Evolutionary conservation across 1,140 invertebrate species (phyloP).

Genomic region (Homarus americanus): DNA sequence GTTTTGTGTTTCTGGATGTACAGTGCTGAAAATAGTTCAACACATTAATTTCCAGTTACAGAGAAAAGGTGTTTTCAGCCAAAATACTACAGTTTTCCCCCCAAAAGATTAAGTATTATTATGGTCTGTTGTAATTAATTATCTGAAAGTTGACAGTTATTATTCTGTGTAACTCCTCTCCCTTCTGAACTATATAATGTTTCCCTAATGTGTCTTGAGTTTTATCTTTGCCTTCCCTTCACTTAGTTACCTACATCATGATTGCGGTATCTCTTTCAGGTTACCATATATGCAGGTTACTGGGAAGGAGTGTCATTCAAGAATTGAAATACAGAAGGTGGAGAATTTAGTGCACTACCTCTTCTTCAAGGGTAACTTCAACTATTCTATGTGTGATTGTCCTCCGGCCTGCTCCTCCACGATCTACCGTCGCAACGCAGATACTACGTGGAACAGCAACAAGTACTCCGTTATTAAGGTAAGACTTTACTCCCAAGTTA

Average conservation of each 20-base stretch:
- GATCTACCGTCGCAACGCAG: slow-evolving; percentile 23
- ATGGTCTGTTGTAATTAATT: not conserved
- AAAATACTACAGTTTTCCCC: too few relatives aligned
- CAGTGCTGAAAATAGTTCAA: too few relatives aligned
- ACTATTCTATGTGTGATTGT: slow-evolving; percentile 29
- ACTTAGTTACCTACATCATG: too few relatives aligned
- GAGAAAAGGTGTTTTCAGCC: too few relatives aligned
- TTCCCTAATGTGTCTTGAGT: too few relatives aligned
- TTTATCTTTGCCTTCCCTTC: too few relatives aligned
- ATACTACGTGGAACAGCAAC: slow-evolving; percentile 43
- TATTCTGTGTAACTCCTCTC: too few relatives aligned
- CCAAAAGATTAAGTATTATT: not conserved
- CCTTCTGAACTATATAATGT: too few relatives aligned
- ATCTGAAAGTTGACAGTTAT: too few relatives aligned
- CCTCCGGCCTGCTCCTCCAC: slow-evolving; percentile 4
- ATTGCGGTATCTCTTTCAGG: not conserved
- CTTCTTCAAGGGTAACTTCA: slow-evolving; percentile 33
- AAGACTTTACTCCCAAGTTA: too few relatives aligned
- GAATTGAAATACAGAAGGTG: not conserved
- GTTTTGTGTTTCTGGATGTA: too few relatives aligned
- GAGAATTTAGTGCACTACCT: not conserved
- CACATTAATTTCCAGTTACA: too few relatives aligned
- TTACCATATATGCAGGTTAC: slow-evolving; percentile 33
- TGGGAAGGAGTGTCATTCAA: not conserved
- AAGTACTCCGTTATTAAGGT: slow-evolving; percentile 36